Evolutionary conservation across 2,797 vertebrate species (phyloP), one percentile per base, ranked within the genome.

Genomic region (Chiroxiphia lanceolata): DNA sequence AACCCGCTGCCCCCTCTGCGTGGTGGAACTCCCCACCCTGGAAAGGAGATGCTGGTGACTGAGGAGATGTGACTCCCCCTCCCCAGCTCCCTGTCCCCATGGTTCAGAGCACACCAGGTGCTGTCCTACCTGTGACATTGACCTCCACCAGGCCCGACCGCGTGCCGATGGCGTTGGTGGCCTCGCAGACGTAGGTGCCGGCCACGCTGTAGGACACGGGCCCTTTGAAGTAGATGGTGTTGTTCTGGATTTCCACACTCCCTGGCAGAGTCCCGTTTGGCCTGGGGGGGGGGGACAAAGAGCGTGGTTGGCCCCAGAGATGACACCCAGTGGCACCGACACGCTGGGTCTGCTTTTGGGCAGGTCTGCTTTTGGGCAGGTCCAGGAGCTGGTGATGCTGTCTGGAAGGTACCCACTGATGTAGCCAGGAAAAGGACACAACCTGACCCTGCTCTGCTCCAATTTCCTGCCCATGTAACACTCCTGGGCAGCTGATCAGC

Each of bases 121-220:
- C 47, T 65, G 31, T 97, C 98, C 97, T 99, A 99, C 99, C 99
- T 97, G 99, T 99, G 95, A 99, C 98, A 97, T 99, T 99, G 97
- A 99, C 99, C 48, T 99, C 99, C 97, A 99, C 99, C 83, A 98
- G 96, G 91, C 99, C 99, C 0, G 99, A 99, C 48, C 99, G 99
- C 1, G 98, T 99, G 40, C 99, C 99, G 22, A 99, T 99, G 96
- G 98, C 96, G 21, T 99, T 99, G 97, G 98, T 99, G 36, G 99
- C 99, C 69, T 99, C 99, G 2, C 99, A 99, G 89, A 99, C 96
- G 19, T 99, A 99, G 2, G 99, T 99, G 72, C 99, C 99, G 0
- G 99, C 98, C 72, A 99, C 91, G 72, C 98, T 99, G 45, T 99
- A 98, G 94, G 98, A 99, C 95, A 99, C 98, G 0, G 99, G 98